Evolutionary conservation across 2,797 vertebrate genomes (phyloP).

Genomic region (Dryobates pubescens): DNA sequence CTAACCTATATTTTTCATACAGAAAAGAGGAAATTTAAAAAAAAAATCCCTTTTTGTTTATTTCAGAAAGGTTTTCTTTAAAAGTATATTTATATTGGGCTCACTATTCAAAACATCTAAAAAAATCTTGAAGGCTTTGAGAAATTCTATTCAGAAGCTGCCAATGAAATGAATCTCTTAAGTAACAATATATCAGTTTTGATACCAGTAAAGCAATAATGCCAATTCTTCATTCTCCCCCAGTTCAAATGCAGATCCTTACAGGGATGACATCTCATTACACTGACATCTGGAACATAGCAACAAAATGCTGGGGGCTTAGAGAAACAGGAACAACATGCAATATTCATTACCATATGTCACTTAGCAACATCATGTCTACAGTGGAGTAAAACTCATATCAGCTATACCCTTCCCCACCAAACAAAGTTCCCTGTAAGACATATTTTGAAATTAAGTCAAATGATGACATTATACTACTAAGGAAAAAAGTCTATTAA

Average conservation of each 20-base stretch:
- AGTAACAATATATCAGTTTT: slow-evolving; percentile 29
- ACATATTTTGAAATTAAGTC: neutral
- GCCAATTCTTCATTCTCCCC: slow-evolving; percentile 33
- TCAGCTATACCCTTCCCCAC: neutral
- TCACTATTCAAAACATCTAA: slow-evolving; percentile 7
- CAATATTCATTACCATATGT: slow-evolving; percentile 57
- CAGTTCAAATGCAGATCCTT: slow-evolving; percentile 47
- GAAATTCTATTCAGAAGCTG: neutral
- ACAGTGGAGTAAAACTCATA: slow-evolving; percentile 40
- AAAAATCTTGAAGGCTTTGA: neutral
- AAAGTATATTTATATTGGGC: slow-evolving; percentile 18
- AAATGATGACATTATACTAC: neutral
- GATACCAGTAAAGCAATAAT: slow-evolving; percentile 38
- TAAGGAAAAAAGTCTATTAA: neutral
- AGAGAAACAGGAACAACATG: slow-evolving; percentile 48
- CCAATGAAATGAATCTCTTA: slow-evolving; percentile 13
- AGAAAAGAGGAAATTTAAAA: neutral
- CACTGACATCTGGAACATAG: slow-evolving; percentile 61
- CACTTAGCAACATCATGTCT: slow-evolving; percentile 64
- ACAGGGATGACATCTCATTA: slow-evolving; percentile 50
- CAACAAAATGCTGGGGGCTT: slow-evolving; percentile 64
- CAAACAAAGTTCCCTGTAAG: slow-evolving; percentile 30
- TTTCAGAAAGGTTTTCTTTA: slow-evolving; percentile 3
- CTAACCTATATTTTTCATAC: neutral
- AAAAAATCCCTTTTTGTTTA: neutral